These are phyloP conservation scores for Thumatha senex DNA, from an alignment of 2,888 invertebrate genomes.

Conservation along the genomic window DNA sequence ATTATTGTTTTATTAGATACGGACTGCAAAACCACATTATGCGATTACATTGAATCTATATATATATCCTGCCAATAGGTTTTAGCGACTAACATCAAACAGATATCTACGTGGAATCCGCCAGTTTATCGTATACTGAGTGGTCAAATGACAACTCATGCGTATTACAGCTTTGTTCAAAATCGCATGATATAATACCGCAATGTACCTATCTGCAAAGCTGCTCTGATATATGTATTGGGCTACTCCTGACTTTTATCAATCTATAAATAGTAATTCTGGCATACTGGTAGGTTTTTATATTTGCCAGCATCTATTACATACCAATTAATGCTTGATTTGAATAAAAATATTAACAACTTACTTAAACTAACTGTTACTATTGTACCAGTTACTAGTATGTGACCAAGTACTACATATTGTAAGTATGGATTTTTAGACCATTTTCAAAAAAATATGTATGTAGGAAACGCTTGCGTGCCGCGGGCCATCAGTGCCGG, in stretches of 20 bases:
- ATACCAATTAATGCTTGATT: too few species aligned
- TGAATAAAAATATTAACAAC: too few species aligned
- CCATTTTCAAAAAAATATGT: too few species aligned
- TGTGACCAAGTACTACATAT: too few species aligned
- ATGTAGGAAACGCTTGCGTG: too few species aligned
- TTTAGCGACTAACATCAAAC: neutral
- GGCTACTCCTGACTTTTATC: neutral
- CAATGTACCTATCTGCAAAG: neutral
- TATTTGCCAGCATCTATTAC: too few species aligned
- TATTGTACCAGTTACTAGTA: too few species aligned
- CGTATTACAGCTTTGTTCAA: slow-evolving; percentile 4
- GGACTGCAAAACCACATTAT: neutral
- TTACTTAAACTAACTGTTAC: too few species aligned
- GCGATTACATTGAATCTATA: neutral
- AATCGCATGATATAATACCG: neutral
- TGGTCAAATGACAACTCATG: neutral
- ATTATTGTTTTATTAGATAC: neutral
- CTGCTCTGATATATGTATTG: neutral
- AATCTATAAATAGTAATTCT: neutral
- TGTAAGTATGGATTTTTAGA: too few species aligned
- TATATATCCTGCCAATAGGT: neutral
- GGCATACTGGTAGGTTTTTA: too few species aligned
- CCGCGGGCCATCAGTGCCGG: too few species aligned
- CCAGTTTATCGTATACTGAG: neutral
- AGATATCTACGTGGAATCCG: neutral